Conservation (phyloP, 1,140 invertebrate species). For the Temnothorax nylanderi region DNA sequence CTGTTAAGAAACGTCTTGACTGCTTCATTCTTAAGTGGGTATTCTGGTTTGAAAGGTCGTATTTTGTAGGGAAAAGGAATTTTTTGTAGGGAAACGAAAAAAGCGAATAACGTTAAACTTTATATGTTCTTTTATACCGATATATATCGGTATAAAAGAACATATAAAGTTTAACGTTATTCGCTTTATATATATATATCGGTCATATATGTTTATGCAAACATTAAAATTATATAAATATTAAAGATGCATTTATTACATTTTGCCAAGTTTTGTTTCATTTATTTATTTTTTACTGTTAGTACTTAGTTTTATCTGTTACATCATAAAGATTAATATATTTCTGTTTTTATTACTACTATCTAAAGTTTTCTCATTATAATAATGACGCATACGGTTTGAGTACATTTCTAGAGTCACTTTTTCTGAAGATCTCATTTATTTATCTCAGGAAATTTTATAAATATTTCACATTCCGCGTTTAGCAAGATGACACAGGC, state of each 20-base stretch:
- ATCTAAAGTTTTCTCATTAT: not conserved
- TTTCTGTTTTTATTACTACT: not conserved
- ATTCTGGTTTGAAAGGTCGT: too few relatives aligned
- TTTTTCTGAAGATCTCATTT: not conserved
- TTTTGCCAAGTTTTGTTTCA: not conserved
- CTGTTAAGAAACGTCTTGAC: too few relatives aligned
- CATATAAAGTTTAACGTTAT: too few relatives aligned
- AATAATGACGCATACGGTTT: not conserved
- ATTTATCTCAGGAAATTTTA: constrained; percentile 15
- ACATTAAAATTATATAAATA: not conserved
- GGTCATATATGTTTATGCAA: not conserved
- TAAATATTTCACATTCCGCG: constrained; percentile 16
- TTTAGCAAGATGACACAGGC: not conserved
- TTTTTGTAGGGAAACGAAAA: too few relatives aligned
- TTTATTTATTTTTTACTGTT: not conserved
- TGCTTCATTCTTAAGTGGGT: too few relatives aligned
- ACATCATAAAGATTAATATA: not conserved
- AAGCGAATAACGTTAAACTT: too few relatives aligned
- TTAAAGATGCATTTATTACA: not conserved
- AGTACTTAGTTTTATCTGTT: not conserved
- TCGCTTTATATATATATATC: too few relatives aligned
- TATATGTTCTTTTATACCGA: too few relatives aligned
- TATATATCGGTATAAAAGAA: too few relatives aligned
- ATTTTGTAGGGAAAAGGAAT: too few relatives aligned
- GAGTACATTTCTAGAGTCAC: not conserved